Evolutionary conservation across 2,888 invertebrate species (phyloP).

Genomic region (Caenorhabditis panamensis): DNA sequence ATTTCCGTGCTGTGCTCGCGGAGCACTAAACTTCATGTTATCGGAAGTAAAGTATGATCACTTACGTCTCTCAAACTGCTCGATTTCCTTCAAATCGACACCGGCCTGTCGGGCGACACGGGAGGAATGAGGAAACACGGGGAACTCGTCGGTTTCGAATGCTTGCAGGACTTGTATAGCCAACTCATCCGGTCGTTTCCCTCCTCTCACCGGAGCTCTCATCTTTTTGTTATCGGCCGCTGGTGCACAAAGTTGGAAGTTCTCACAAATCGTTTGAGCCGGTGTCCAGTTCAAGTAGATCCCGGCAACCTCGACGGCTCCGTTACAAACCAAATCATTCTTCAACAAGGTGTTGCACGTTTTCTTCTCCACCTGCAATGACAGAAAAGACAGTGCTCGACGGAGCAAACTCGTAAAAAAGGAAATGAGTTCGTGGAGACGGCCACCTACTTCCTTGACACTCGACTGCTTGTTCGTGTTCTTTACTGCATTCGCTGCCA

Average conservation of each 20-base stretch:
- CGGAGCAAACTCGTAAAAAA: no score
- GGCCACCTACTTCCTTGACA: conserved; percentile 33
- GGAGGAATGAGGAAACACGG: background rate
- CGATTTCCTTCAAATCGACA: background rate
- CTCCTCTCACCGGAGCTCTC: conserved; percentile 22
- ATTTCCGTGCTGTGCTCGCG: conserved; percentile 23
- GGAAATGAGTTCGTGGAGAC: background rate
- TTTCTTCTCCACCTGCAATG: conserved; percentile 43
- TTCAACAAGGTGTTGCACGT: conserved; percentile 37
- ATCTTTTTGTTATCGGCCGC: conserved; percentile 16
- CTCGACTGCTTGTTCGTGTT: conserved; percentile 34
- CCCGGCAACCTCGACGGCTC: conserved; percentile 43
- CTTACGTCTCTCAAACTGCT: conserved; percentile 25
- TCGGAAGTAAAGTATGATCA: background rate
- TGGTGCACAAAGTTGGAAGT: conserved; percentile 27
- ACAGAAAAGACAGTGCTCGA: no score
- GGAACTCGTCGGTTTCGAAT: conserved; percentile 32
- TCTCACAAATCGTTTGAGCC: conserved; percentile 34
- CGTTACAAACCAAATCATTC: conserved; percentile 40
- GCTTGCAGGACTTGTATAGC: conserved; percentile 21
- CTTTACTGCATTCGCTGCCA: conserved; percentile 32
- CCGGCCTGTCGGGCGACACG: conserved; percentile 24
- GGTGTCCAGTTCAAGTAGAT: conserved; percentile 47
- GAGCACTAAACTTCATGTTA: conserved; percentile 28
- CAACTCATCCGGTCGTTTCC: conserved; percentile 21